phyloP scores from a whole-genome alignment of 2,113 vertebrate species.

The Pholis gunnellus region DNA sequence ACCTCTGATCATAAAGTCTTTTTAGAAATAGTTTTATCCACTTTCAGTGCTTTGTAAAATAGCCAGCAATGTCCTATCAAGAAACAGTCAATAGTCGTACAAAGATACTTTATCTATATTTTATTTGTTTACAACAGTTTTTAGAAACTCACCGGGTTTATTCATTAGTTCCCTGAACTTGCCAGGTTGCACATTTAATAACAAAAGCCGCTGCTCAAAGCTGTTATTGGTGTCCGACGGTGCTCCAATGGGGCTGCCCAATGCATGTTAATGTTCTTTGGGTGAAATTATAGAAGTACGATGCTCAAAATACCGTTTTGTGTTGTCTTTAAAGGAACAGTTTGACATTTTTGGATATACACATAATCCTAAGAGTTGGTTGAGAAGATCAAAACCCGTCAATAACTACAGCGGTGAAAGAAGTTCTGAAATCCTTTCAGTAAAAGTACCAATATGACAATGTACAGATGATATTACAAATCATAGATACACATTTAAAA shows the following conservation, averaged over 20 bases:
- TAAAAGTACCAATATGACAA: background rate
- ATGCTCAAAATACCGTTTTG: background rate
- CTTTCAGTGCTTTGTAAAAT: constrained; percentile 1
- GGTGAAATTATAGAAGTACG: background rate
- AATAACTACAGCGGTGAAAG: no score
- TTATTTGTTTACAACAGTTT: background rate
- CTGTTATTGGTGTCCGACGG: background rate
- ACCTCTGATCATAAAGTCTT: constrained; percentile 1
- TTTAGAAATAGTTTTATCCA: constrained; percentile 6
- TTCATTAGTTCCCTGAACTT: background rate
- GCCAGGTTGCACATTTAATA: background rate
- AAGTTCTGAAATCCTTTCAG: no score
- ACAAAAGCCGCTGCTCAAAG: background rate
- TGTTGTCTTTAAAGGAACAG: background rate
- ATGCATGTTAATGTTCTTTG: background rate
- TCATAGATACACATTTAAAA: no score
- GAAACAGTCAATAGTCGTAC: background rate
- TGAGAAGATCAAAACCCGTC: background rate
- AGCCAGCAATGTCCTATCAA: background rate
- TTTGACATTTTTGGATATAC: background rate
- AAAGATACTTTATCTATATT: background rate
- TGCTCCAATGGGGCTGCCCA: background rate
- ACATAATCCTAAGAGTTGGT: no score
- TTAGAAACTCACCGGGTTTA: background rate
- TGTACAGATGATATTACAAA: background rate